Percentiles rank a stretch among this genome's conserved stretches.
Evolutionary conservation across 2,797 vertebrate species (phyloP).

Genomic region (Galaxias olidus): DNA sequence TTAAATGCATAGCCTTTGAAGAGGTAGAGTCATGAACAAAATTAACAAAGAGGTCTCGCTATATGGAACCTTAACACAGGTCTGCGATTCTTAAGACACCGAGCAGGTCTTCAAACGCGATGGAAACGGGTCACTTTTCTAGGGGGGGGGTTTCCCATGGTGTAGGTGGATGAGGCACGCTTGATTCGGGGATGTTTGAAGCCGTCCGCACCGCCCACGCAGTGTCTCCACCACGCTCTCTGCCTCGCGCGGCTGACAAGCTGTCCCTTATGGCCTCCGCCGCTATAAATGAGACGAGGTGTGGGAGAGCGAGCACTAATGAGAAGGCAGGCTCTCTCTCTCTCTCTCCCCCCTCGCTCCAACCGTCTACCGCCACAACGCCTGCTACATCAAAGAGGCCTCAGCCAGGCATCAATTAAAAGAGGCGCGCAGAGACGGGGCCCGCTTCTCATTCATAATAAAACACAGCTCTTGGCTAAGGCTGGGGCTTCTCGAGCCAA

Average conservation of each 20-base stretch:
- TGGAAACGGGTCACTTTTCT: slow-evolving; percentile 11
- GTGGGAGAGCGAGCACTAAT: slow-evolving; percentile 34
- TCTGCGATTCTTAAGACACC: background rate
- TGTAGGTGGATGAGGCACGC: slow-evolving; percentile 9
- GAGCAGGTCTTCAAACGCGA: background rate
- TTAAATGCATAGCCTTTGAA: too few relatives aligned
- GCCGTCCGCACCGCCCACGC: slow-evolving; percentile 33
- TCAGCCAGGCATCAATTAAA: slow-evolving; percentile 52
- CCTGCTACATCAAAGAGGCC: slow-evolving; percentile 55
- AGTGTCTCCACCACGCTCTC: slow-evolving; percentile 11
- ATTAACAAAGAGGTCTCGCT: too few relatives aligned
- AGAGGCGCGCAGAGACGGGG: slow-evolving; percentile 24
- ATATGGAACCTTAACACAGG: background rate
- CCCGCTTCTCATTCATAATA: slow-evolving; percentile 59
- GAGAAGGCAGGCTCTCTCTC: slow-evolving; percentile 37
- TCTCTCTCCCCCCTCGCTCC: background rate
- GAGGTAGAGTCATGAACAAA: too few relatives aligned
- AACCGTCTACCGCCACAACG: slow-evolving; percentile 11
- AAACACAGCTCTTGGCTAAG: slow-evolving; percentile 51
- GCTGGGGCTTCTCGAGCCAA: slow-evolving; percentile 42
- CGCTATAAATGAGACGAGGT: slow-evolving; percentile 5
- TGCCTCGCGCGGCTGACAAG: slow-evolving; percentile 20
- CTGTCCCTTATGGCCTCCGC: slow-evolving; percentile 21
- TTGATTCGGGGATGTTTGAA: slow-evolving; percentile 37
- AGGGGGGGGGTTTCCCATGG: slow-evolving; percentile 21